Conservation (phyloP, 2,888 invertebrate genomes). For the Dynastes hyllus region DNA sequence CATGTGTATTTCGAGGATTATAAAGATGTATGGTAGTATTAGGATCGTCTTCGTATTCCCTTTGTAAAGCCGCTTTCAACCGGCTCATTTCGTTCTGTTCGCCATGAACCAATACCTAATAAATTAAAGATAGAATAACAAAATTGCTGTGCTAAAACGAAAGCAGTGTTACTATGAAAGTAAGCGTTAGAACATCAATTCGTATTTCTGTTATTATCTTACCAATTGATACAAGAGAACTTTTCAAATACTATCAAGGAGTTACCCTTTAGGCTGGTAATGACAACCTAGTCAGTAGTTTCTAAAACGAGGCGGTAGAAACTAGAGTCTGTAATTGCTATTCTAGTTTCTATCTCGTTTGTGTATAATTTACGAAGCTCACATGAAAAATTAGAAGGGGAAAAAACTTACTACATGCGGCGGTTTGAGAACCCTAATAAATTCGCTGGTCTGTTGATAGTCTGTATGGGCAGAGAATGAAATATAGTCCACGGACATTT, state of each 20-base stretch:
- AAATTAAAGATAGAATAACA: no score
- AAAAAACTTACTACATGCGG: constrained; percentile 86
- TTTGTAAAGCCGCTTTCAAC: constrained; percentile 92
- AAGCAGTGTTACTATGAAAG: no score
- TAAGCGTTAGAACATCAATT: no score
- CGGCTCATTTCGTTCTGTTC: constrained; percentile 99
- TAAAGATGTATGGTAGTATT: constrained; percentile 89
- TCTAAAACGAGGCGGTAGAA: neutral
- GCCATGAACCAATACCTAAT: constrained; percentile 93
- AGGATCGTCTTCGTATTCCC: constrained; percentile 93
- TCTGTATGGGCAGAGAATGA: constrained; percentile 99
- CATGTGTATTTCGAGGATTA: constrained; percentile 97
- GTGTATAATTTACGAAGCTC: no score
- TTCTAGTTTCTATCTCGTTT: neutral
- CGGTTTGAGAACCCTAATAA: constrained; percentile 94
- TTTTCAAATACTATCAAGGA: neutral
- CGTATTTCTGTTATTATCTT: no score
- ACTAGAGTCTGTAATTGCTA: neutral
- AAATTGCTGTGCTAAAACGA: no score
- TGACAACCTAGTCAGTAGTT: no score
- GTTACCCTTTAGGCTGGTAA: no score
- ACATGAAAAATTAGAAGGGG: no score
- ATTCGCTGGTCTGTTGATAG: constrained; percentile 98
- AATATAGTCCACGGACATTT: constrained; percentile 99
- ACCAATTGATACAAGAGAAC: neutral